Conservation (phyloP, 2,888 invertebrate genomes). For the Kuschelorhynchus macadamiae region DNA sequence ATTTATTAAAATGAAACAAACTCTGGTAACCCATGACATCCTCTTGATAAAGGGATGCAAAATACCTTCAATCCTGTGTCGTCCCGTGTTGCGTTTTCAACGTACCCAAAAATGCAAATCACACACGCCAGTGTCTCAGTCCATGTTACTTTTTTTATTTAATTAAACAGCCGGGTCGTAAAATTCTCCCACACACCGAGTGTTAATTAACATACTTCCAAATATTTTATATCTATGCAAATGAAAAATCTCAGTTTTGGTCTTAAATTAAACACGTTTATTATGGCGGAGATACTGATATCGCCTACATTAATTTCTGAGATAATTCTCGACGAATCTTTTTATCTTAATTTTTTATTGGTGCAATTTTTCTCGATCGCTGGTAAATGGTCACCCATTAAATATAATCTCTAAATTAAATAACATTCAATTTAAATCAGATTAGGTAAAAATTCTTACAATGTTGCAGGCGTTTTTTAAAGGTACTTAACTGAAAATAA, state of each 20-base stretch:
- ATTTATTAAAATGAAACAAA: no score
- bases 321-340: background rate
- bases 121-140: no score
- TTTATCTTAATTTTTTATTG: slow-evolving; percentile 29
- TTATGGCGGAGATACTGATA: slow-evolving; percentile 8
- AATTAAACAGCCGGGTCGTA: slow-evolving; percentile 21
- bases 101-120: no score
- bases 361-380: slow-evolving; percentile 19
- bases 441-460: background rate
- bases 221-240: slow-evolving; percentile 45
- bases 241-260: slow-evolving; percentile 39
- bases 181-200: slow-evolving; percentile 37
- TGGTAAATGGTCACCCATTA: background rate
- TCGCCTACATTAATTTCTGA: slow-evolving; percentile 7
- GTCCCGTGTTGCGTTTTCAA: no score
- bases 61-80: no score
- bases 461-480: background rate
- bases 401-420: background rate
- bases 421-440: background rate
- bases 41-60: no score
- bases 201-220: slow-evolving; percentile 43
- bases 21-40: no score
- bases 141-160: slow-evolving; percentile 4
- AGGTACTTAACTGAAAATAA: no score
- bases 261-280: slow-evolving; percentile 15